Percentiles rank a stretch among this genome's conserved stretches.
These are phyloP conservation scores for Hypsopygia costalis DNA, from an alignment of 2,888 invertebrate genomes.

Conservation along the genomic window DNA sequence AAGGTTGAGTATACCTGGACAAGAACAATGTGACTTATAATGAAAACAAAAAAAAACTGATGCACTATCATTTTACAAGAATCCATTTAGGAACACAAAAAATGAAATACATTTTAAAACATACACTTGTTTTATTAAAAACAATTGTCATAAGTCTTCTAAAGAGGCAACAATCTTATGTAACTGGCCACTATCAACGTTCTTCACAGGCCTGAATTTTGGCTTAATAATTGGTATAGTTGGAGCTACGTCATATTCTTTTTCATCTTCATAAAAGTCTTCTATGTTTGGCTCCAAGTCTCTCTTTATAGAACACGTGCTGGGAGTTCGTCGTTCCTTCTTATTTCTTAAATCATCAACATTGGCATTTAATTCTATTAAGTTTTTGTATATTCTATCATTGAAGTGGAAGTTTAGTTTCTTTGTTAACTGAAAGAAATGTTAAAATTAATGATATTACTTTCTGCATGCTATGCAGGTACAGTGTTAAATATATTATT, in stretches of 20 bases:
- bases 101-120: no score
- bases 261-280: constrained; percentile 62
- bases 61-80: no score
- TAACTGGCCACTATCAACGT: constrained; percentile 46
- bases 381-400: constrained; percentile 66
- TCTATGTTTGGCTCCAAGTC: constrained; percentile 71
- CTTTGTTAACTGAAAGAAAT: constrained; percentile 58
- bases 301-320: constrained; percentile 35
- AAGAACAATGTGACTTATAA: no score
- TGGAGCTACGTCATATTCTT: constrained; percentile 48
- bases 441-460: constrained; percentile 1
- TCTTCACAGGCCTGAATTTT: constrained; percentile 52
- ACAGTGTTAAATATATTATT: no score
- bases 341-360: constrained; percentile 40
- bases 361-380: constrained; percentile 66
- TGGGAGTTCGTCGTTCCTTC: constrained; percentile 37
- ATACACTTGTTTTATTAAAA: no score
- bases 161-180: constrained; percentile 55
- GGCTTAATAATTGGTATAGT: constrained; percentile 47
- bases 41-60: no score
- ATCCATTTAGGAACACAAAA: no score
- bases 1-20: no score
- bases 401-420: constrained; percentile 69
- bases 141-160: constrained; percentile 55
- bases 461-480: no score